Evolutionary conservation across 2,797 vertebrate species (phyloP).

Genomic region (Pitangus sulphuratus): DNA sequence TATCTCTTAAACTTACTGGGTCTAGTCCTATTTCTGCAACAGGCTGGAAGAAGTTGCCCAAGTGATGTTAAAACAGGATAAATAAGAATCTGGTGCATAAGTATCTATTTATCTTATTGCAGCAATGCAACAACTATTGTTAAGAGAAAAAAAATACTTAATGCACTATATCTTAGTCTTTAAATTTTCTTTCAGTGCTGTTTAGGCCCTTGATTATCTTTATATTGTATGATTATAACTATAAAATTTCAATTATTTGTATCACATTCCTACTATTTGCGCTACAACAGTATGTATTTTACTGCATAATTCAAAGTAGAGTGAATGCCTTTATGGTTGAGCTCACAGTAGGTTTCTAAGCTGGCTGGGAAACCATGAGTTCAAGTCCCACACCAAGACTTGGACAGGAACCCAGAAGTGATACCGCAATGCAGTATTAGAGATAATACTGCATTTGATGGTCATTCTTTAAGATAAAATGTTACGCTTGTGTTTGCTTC

Average conservation of each 20-base stretch:
- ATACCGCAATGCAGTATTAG: conserved; percentile 40
- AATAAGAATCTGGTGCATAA: background rate
- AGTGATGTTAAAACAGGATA: background rate
- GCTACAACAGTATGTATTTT: background rate
- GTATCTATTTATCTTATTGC: background rate
- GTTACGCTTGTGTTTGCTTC: background rate
- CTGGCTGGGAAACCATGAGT: background rate
- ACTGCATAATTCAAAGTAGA: background rate
- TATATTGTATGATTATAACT: background rate
- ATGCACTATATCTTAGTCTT: background rate
- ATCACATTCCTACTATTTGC: background rate
- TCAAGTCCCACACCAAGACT: background rate
- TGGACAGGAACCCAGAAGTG: conserved; percentile 6
- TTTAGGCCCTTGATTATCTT: background rate
- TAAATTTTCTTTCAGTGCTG: background rate
- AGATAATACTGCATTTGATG: background rate
- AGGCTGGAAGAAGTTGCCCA: background rate
- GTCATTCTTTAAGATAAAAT: background rate
- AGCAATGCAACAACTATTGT: background rate
- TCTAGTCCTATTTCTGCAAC: background rate
- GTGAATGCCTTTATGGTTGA: background rate
- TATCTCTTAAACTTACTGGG: background rate
- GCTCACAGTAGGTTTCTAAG: background rate
- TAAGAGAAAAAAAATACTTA: background rate
- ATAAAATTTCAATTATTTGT: background rate